Base-by-base conservation (phyloP, 1,140 invertebrate genomes). In the Wasmannia auropunctata region DNA sequence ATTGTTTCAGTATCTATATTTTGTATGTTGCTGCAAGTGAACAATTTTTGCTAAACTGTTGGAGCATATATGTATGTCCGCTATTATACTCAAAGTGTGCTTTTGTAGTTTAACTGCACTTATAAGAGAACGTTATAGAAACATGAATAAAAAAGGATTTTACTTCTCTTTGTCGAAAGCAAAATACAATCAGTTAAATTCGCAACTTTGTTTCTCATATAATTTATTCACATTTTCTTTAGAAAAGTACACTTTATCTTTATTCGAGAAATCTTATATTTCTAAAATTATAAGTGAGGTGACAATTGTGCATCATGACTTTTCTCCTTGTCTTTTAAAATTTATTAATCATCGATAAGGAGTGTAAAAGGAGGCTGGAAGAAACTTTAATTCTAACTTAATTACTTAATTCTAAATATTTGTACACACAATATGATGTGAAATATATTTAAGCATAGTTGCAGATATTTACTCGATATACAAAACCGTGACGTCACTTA, bases 401-500 rank as follows among this genome's bases (percentile, higher is more conserved):
- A n/a, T 63, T 40, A 14, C 5, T 40, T 22, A 43, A 65, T 22
- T 43, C 2, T 43, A 22, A 0, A 37, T 63, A 63, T 7, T 22
- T 37, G 62, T 37, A n/a, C 22, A 5, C 4, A 40, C 0, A 10
- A 22, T 3, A 43, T 34, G 1, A 65, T 31, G 14, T 31, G 56
- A 60, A 60, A 60, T 14, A 65, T 22, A 34, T 40, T 16, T n/a
- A 40, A 37, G n/a, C 19, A n/a, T 37, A 19, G 7, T n/a, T 67
- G 40, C n/a, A 25, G 16, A 49, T 14, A 51, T 2, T 49, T 51
- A 72, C 31, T 72, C 11, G 10, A 6, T 11, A 34, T 72, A 3
- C 28, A 14, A 72, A 31, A n/a, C 1, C 5, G 8, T 70, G 46
- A 34, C 85, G 56, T 85, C 56, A 85, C 58, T 70, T 62, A 51